Base-by-base conservation (phyloP, 1,140 invertebrate genomes). In the Patella vulgata region DNA sequence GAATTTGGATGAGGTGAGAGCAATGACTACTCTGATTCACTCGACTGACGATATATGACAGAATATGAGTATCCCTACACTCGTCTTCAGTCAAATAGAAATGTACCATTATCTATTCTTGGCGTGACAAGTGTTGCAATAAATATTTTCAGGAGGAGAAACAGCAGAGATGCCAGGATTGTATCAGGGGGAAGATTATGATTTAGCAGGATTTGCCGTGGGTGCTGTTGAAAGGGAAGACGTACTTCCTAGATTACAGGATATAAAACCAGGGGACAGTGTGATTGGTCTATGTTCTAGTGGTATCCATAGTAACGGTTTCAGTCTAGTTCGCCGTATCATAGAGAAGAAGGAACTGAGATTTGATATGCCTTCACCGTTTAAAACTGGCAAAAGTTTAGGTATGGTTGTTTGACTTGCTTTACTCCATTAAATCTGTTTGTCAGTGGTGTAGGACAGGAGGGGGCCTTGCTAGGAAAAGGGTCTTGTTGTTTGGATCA, bases 161-260 rank as follows among this genome's bases (percentile, higher is more conserved):
- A 96, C 95, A 12, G 94, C 96, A 0, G 96, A 98, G 83, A 95
- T 99, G 92, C 95, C 97, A 1, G 92, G 94, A 33, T 91, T 99
- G 87, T 99, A 98, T 82, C 82, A 43, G 9, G 63, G 55, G 3
- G 90, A 90, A n/a, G 91, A 94, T 40, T 98, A 97, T 81, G 96
- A 99, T 84, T 83, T 99, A 25, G 96, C 96, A 17, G 97, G 97
- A 12, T 99, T 98, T 87, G 90, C 94, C 17, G 91, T 98, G 25
- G 97, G 96, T 23, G 93, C 92, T 21, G 92, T 96, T 0, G 93
- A 97, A 80, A 87, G 89, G 43, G 78, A 84, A 0, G 84, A 89
- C 52, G 87, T 96, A 17, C 83, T 98, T 70, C 95, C 95, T 1
- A 87, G 86, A 57, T 86, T 88, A 5, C 84, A 88, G 27, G 87